A percentile compares a stretch with the other conserved stretches of the same genome.
phyloP scores from a whole-genome alignment of 1,140 invertebrate species.

The Sitodiplosis mosellana region DNA sequence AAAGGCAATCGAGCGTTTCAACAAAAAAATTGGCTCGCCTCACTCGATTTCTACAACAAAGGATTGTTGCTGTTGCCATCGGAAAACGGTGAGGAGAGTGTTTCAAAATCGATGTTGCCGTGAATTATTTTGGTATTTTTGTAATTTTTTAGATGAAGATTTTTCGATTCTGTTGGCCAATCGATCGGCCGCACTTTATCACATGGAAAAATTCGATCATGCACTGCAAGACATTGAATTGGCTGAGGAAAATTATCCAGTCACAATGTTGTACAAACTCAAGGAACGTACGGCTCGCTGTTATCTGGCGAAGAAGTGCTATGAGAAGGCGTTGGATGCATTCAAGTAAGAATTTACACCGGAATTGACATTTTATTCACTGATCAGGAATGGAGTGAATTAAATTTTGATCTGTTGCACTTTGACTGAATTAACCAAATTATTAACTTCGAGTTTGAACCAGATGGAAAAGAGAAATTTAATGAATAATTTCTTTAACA shows the following conservation, averaged over 20 bases:
- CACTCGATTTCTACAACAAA: constrained; percentile 54
- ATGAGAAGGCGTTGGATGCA: constrained; percentile 42
- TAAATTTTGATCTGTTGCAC: neutral
- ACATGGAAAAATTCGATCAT: constrained; percentile 47
- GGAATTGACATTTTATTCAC: neutral
- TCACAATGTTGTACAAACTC: constrained; percentile 55
- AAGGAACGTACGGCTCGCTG: constrained; percentile 58
- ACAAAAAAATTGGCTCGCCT: constrained; percentile 50
- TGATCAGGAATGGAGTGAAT: neutral
- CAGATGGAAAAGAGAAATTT: no score
- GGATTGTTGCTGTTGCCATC: constrained; percentile 43
- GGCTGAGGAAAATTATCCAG: constrained; percentile 49
- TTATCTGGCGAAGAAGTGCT: constrained; percentile 48
- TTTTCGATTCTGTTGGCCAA: constrained; percentile 64
- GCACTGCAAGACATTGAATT: constrained; percentile 52
- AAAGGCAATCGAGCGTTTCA: constrained; percentile 63
- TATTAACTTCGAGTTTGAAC: no score
- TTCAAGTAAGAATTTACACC: constrained; percentile 31
- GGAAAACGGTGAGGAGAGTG: constrained; percentile 34
- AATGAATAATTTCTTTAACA: constrained; percentile 1
- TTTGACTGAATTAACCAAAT: neutral
- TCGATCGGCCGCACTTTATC: constrained; percentile 70
- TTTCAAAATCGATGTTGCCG: constrained; percentile 4
- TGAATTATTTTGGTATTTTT: constrained; percentile 4
- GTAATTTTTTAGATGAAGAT: constrained; percentile 29